These are phyloP conservation scores for Sussaba pulchella DNA, from an alignment of 2,888 invertebrate species.

Conservation along the genomic window DNA sequence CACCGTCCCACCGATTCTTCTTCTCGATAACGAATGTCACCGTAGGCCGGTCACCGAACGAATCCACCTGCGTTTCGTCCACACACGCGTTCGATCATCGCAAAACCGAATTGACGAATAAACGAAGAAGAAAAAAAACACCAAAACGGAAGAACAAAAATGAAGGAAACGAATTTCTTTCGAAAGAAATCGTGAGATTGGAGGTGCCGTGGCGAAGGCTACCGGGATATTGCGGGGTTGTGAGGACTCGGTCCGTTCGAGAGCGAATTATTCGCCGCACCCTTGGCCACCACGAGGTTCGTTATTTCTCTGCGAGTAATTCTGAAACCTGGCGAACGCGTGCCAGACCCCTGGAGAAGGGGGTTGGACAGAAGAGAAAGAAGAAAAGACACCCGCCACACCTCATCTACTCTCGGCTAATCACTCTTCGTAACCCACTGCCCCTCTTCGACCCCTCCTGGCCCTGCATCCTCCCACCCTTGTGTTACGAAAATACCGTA, in stretches of 20 bases:
- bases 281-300: constrained; percentile 43
- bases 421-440: constrained; percentile 67
- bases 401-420: constrained; percentile 69
- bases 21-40: constrained; percentile 52
- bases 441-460: not conserved
- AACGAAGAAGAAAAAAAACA: not conserved
- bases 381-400: constrained; percentile 61
- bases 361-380: constrained; percentile 15
- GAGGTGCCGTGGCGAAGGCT: constrained; percentile 29
- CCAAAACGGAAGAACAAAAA: too few relatives aligned
- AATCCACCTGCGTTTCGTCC: constrained; percentile 36
- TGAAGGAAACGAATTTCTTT: not conserved
- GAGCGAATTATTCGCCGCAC: constrained; percentile 63
- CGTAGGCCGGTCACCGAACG: constrained; percentile 38
- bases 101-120: not conserved
- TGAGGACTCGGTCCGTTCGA: constrained; percentile 13
- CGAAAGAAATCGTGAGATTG: not conserved
- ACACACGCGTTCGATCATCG: not conserved
- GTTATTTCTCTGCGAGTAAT: constrained; percentile 28
- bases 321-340: constrained; percentile 34
- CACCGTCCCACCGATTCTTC: constrained; percentile 8
- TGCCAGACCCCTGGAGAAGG: not conserved
- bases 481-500: constrained; percentile 31
- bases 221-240: constrained; percentile 25
- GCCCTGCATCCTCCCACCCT: too few relatives aligned